These are phyloP conservation scores for Catostomus latipinnis DNA, from an alignment of 2,797 vertebrate species.

Conservation along the genomic window DNA sequence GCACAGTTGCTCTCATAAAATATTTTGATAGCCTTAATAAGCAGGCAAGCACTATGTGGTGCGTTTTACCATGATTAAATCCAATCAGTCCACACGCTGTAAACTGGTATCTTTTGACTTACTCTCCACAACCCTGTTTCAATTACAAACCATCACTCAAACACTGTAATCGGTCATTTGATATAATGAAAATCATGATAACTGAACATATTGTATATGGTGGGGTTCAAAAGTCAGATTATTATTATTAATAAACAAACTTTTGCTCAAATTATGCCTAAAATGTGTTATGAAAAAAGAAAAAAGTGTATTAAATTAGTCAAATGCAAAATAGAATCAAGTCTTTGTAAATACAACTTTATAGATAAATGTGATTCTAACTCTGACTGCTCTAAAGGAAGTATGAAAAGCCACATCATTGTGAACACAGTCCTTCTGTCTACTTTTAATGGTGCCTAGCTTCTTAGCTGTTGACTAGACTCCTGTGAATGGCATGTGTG, in stretches of 20 bases:
- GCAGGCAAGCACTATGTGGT: slow-evolving; percentile 40
- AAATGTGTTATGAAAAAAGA: too few species aligned
- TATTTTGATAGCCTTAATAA: slow-evolving; percentile 75
- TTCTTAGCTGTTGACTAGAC: slow-evolving; percentile 4
- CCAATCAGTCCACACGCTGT: slow-evolving; percentile 71
- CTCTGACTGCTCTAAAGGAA: background rate
- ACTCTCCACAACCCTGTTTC: background rate
- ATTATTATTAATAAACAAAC: too few species aligned
- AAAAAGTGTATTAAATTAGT: too few species aligned
- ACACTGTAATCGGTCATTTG: background rate
- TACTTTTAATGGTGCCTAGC: slow-evolving; percentile 61
- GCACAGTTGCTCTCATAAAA: slow-evolving; percentile 75
- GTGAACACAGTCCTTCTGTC: slow-evolving; percentile 59
- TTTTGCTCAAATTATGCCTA: too few species aligned
- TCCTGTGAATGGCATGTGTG: slow-evolving; percentile 33
- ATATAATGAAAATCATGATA: background rate
- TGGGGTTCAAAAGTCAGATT: too few species aligned
- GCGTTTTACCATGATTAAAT: slow-evolving; percentile 80
- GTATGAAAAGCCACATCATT: slow-evolving; percentile 3
- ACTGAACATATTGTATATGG: too few species aligned
- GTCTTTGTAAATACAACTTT: too few species aligned
- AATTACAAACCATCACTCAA: background rate
- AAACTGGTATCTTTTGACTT: slow-evolving; percentile 52
- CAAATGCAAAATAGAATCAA: too few species aligned
- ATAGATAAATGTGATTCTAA: too few species aligned